phyloP scores from a whole-genome alignment of 2,113 vertebrate species.

The rat (Rattus norvegicus) region DNA sequence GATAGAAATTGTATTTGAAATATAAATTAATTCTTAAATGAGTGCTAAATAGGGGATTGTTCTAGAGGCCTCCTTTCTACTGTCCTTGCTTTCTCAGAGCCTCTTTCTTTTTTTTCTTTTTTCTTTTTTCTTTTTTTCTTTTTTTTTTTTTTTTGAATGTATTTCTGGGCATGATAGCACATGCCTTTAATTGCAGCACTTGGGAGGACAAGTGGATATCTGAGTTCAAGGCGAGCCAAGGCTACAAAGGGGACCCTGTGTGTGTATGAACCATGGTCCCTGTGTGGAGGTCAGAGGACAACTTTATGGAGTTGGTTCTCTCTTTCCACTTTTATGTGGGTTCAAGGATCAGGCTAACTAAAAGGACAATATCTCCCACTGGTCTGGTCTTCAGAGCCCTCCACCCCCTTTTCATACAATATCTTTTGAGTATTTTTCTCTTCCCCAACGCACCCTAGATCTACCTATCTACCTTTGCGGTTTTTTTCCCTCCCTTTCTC shows the following conservation, averaged over 20 bases:
- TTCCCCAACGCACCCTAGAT: neutral
- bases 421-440: neutral
- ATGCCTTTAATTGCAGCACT: neutral
- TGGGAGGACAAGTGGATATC: neutral
- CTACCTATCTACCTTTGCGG: neutral
- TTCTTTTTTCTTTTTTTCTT: neutral
- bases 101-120: neutral
- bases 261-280: neutral
- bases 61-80: neutral
- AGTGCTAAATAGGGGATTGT: neutral
- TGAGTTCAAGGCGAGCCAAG: neutral
- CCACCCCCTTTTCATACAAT: neutral
- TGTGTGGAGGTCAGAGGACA: neutral
- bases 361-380: neutral
- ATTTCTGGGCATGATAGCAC: neutral
- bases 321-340: neutral
- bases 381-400: neutral
- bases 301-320: neutral
- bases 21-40: conserved; percentile 14
- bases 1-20: neutral
- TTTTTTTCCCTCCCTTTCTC: neutral
- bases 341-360: neutral
- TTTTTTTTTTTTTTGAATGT: neutral
- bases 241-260: neutral
- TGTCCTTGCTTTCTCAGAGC: conserved; percentile 24